Evolutionary conservation across 2,113 vertebrate genomes (phyloP).

Genomic region (Mesembrinibis cayennensis): DNA sequence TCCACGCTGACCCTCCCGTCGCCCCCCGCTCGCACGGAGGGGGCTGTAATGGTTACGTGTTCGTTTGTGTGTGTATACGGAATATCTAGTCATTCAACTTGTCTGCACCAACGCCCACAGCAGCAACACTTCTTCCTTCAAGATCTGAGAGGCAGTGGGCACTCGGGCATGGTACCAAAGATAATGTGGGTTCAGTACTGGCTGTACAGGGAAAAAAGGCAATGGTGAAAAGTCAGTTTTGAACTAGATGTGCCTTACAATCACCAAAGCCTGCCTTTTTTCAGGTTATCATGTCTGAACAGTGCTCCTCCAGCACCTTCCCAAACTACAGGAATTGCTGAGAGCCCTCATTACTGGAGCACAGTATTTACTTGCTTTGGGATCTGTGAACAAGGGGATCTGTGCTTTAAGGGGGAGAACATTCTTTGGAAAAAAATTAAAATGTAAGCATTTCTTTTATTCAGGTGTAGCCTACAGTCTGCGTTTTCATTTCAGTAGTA

Average conservation of each 20-base stretch:
- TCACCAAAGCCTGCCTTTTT: not conserved
- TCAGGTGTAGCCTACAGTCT: not conserved
- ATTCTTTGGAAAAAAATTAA: not conserved
- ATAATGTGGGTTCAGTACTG: too few relatives aligned
- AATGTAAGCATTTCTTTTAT: not conserved
- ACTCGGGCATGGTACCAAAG: not conserved
- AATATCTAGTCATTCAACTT: not conserved
- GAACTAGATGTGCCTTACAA: not conserved
- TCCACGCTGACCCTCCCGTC: too few relatives aligned
- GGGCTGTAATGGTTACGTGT: fast-evolving
- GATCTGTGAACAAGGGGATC: not conserved
- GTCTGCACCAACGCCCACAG: not conserved
- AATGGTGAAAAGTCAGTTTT: not conserved
- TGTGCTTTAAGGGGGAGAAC: not conserved
- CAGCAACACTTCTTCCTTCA: not conserved
- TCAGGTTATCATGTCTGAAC: not conserved
- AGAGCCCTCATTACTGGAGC: not conserved
- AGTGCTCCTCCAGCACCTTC: not conserved
- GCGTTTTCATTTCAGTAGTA: not conserved
- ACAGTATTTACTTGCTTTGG: not conserved
- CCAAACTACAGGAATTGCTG: too few relatives aligned
- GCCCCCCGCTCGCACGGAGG: fast-evolving
- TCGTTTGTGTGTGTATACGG: too few relatives aligned
- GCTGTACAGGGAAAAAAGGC: too few relatives aligned
- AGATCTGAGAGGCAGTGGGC: too few relatives aligned